Evolutionary conservation across 2,113 vertebrate species (phyloP), one percentile per base, ranked within the genome.

Genomic region (Panthera tigris): DNA sequence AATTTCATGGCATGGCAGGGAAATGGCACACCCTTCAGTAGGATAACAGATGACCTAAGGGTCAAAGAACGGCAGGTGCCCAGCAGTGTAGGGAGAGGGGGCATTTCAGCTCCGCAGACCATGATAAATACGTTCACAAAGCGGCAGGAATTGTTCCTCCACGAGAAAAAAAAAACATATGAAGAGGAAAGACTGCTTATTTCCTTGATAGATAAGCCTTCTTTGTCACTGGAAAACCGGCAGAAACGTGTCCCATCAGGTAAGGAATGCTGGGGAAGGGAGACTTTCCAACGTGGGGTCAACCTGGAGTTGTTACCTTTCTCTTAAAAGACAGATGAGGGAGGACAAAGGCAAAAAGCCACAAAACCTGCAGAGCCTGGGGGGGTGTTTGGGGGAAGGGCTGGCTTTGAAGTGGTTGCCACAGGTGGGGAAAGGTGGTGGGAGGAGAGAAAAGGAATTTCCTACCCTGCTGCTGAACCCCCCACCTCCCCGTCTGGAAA

Each of bases 241-340:
- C 61, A 50, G 36, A 88, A 48, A 19, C 78, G 0, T 29, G 71
- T 81, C 79, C 78, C 39, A 41, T 52, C 83, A 94, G 87, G 78
- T 92, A 69, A 92, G 95, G 74, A 94, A 92, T 89, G 91, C 73
- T 57, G 41, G 33, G 15, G 52, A 69, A 86, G 19, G 39, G 81
- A 78, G 36, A 29, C 21, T 6, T 18, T 41, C 57, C 52, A 25
- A 29, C 16, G 10, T 1, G 31, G 80, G 57, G 19, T 91, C 86
- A 66, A 0, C 45, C 13, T 6, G 27, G 57, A 61, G 25, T 36
- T 15, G 36, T 48, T 6, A 65, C 21, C 45, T 39, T 78, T 73
- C 36, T 73, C 66, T 68, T 18, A 48, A 33, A 33, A 25, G 57
- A 82, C 61, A 73, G 81, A 10, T 16, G 27, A 83, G 45, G 36